These are phyloP conservation scores for Nerophis lumbriciformis DNA, from an alignment of 2,113 vertebrate species.

Conservation along the genomic window DNA sequence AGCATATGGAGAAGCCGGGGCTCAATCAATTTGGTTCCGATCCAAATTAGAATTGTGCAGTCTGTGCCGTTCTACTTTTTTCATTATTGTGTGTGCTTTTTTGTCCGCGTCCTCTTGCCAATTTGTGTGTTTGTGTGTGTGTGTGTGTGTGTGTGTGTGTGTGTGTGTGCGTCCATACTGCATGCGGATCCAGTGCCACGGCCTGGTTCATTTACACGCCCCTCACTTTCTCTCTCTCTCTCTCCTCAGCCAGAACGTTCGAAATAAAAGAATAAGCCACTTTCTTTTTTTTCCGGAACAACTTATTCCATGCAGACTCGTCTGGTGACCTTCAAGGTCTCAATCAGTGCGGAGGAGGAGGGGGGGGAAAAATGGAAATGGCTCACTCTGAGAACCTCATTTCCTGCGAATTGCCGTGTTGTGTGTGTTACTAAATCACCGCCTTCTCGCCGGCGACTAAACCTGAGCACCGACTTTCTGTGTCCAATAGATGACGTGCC, in stretches of 20 bases:
- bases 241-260: conserved; percentile 51
- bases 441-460: conserved; percentile 9
- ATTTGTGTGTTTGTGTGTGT: not conserved
- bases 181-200: conserved; percentile 41
- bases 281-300: conserved; percentile 28
- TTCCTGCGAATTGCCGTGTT: conserved; percentile 43
- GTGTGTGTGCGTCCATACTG: conserved; percentile 3
- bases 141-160: not conserved
- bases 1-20: too few species aligned
- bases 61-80: conserved; percentile 29
- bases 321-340: conserved; percentile 64
- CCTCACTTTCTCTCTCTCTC: conserved; percentile 35
- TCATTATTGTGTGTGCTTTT: conserved; percentile 38
- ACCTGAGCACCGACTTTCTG: not conserved
- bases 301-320: conserved; percentile 46
- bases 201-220: conserved; percentile 59
- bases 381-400: conserved; percentile 41
- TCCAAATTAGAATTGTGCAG: not conserved
- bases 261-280: conserved; percentile 54
- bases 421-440: conserved; percentile 33
- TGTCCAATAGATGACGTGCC: conserved; percentile 82
- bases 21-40: not conserved
- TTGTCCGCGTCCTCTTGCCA: not conserved
- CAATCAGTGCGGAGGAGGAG: conserved; percentile 41
- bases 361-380: conserved; percentile 54